These are phyloP conservation scores for Heterohyrax brucei DNA, from an alignment of 2,797 vertebrate species.

Conservation along the genomic window DNA sequence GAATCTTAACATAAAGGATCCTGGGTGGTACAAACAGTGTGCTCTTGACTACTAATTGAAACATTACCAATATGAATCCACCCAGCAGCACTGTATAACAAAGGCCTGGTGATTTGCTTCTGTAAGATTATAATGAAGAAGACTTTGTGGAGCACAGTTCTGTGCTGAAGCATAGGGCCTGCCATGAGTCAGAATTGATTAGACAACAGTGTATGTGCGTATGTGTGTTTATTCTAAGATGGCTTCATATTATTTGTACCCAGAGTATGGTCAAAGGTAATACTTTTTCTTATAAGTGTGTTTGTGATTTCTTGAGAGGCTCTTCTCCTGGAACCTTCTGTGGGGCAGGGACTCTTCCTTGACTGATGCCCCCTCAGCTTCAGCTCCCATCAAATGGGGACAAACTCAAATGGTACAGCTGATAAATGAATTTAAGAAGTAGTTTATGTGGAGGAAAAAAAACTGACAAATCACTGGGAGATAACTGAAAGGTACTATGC, in stretches of 20 bases:
- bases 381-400: background rate
- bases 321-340: background rate
- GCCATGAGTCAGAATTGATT: background rate
- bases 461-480: background rate
- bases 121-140: background rate
- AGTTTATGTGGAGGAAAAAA: background rate
- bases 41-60: background rate
- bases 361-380: background rate
- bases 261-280: background rate
- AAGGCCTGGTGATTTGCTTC: background rate
- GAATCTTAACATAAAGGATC: background rate
- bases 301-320: background rate
- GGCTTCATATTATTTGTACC: background rate
- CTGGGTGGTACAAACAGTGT: background rate
- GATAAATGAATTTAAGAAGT: background rate
- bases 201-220: too few species aligned
- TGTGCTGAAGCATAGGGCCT: background rate
- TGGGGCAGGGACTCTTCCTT: background rate
- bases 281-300: background rate
- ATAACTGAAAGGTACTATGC: background rate
- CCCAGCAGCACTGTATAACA: background rate
- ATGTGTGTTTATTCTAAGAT: background rate
- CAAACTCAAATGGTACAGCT: slow-evolving; percentile 24
- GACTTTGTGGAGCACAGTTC: background rate
- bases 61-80: too few species aligned